phyloP scores from a whole-genome alignment of 2,797 vertebrate genomes.

The Sebastes vulpes region DNA sequence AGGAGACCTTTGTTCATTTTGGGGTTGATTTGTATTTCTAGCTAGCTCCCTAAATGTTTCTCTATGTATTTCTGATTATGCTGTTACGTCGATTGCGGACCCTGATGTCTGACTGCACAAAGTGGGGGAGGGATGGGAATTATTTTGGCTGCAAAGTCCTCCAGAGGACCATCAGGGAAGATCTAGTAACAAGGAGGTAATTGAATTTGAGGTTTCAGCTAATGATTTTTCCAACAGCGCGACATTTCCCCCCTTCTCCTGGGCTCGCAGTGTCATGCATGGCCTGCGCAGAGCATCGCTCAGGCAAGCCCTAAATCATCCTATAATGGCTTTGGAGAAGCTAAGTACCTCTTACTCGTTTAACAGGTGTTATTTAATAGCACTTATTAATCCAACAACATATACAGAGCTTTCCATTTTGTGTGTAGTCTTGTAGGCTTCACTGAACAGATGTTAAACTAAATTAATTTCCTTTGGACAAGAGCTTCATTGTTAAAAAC shows the following conservation, averaged over 20 bases:
- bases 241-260: conserved; percentile 17
- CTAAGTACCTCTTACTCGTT: conserved; percentile 55
- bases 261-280: conserved; percentile 41
- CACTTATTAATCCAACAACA: conserved; percentile 51
- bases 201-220: conserved; percentile 71
- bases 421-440: conserved; percentile 13
- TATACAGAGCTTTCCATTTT: conserved; percentile 35
- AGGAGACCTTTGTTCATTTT: background rate
- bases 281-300: conserved; percentile 28
- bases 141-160: conserved; percentile 44
- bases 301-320: conserved; percentile 52
- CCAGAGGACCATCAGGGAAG: conserved; percentile 54
- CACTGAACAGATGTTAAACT: conserved; percentile 34
- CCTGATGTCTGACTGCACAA: conserved; percentile 35
- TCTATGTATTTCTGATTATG: conserved; percentile 39
- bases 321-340: conserved; percentile 49
- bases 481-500: conserved; percentile 36
- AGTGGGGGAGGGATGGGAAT: conserved; percentile 34
- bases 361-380: conserved; percentile 56
- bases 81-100: conserved; percentile 18
- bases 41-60: conserved; percentile 18
- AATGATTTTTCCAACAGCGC: conserved; percentile 66
- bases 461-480: conserved; percentile 41
- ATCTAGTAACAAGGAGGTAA: conserved; percentile 59
- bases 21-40: conserved; percentile 45